Conservation (phyloP, 2,888 invertebrate genomes). For the Tryphoninae sp. region DNA sequence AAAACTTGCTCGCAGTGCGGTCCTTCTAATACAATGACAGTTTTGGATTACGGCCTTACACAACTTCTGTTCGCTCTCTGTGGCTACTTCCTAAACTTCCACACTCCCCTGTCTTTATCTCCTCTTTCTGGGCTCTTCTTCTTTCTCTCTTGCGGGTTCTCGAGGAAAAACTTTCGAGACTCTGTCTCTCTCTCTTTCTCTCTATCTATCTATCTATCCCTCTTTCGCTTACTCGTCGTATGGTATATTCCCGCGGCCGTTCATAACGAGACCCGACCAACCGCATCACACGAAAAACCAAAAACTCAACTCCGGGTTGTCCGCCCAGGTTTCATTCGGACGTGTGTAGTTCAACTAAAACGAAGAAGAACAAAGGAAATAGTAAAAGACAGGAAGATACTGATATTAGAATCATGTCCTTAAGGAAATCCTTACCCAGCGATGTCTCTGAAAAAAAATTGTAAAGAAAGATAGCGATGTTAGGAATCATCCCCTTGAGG, state of each 20-base stretch:
- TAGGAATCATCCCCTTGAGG: neutral
- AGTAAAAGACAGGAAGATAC: constrained; percentile 1
- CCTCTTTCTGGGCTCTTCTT: constrained; percentile 17
- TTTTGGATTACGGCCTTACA: constrained; percentile 72
- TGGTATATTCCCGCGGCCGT: constrained; percentile 34
- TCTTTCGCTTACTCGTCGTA: neutral
- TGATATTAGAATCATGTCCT: neutral
- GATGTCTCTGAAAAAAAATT: neutral
- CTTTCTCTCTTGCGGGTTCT: neutral
- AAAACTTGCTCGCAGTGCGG: constrained; percentile 59
- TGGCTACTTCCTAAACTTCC: constrained; percentile 60
- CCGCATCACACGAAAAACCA: constrained; percentile 17
- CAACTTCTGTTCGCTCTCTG: constrained; percentile 65
- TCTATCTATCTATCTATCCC: neutral
- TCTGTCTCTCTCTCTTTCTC: constrained; percentile 3
- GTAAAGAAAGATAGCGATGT: neutral
- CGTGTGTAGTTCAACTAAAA: neutral
- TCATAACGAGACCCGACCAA: constrained; percentile 56
- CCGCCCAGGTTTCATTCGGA: constrained; percentile 10
- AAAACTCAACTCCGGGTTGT: neutral
- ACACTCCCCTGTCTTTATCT: constrained; percentile 43
- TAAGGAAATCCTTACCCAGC: constrained; percentile 2
- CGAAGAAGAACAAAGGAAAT: neutral
- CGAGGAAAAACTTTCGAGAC: constrained; percentile 53
- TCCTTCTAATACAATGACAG: constrained; percentile 71